Base-by-base conservation (phyloP, 2,888 invertebrate species). In the Dexiosoma caninum region DNA sequence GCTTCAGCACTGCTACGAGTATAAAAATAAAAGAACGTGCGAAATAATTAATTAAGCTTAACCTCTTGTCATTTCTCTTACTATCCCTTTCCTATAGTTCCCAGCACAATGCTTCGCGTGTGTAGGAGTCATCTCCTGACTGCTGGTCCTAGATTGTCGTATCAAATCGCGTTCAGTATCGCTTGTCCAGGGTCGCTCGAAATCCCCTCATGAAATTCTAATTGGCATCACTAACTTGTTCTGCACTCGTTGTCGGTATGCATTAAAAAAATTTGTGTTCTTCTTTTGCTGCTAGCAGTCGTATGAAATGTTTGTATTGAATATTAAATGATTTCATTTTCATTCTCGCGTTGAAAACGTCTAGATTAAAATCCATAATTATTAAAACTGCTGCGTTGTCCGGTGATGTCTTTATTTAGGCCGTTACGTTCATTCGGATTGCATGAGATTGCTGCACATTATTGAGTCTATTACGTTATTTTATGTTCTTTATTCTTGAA, bases 291-390 rank as follows among this genome's bases (percentile, higher is more conserved):
- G 21, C 60, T 21, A 14, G 46, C 35, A 35, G 59, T 66, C 42
- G 53, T n/a, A 59, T 32, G 44, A 69, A 82, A 79, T 82, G 79
- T 77, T 82, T 79, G 79, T 80, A 77, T 82, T 80, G 77, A 82
- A 77, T 79, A 70, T 70, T 80, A 79, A 80, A 80, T 80, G 80
- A 82, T 77, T 80, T 80, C 74, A 66, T 79, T 74, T 67, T 67
- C 77, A 53, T 74, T 80, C 77, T 66, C 57, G 74, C 60, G 55
- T 66, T 70, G 81, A 60, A 81, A 81, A 81, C 69, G 77, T 71
- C 77, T 57, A 81, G 81, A 81, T 81, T 81, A 81, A 74, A 81
- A 62, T 77, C 32, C 77, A 69, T 81, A 77, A 81, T 81, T 81
- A 81, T 81, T 77, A 69, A 67, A 77, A 77, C 62, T 69, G 77